phyloP scores from a whole-genome alignment of 1,140 invertebrate species.

The Euschistus heros region DNA sequence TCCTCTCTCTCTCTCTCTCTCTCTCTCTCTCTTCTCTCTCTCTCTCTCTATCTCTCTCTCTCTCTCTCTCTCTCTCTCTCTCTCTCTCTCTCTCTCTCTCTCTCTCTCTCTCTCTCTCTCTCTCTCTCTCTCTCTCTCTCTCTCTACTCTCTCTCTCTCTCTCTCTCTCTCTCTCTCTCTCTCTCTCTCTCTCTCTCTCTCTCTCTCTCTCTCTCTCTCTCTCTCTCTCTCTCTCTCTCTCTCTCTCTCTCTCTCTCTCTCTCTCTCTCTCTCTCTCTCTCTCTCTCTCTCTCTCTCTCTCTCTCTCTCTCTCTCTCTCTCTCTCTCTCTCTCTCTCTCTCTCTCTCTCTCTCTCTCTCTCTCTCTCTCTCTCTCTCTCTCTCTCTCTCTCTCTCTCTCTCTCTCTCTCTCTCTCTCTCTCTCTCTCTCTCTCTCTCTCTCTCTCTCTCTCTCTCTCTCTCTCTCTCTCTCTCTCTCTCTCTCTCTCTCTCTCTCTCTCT shows the following conservation, averaged over 20 bases:
- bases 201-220: constrained; percentile 20
- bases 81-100: neutral
- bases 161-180: constrained; percentile 15
- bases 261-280: constrained; percentile 20
- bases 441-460: constrained; percentile 14
- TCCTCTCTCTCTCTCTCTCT: neutral
- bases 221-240: constrained; percentile 21
- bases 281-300: constrained; percentile 20
- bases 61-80: neutral
- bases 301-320: constrained; percentile 17
- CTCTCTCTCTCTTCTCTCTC: neutral
- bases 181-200: constrained; percentile 15
- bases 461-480: constrained; percentile 9
- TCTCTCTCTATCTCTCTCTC: neutral
- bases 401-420: constrained; percentile 13
- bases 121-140: neutral
- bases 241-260: constrained; percentile 21
- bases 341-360: constrained; percentile 19
- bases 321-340: constrained; percentile 21
- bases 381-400: neutral
- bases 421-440: constrained; percentile 15
- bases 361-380: constrained; percentile 17
- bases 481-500: constrained; percentile 14
- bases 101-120: neutral
- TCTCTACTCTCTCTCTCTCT: constrained; percentile 23